These are phyloP conservation scores for Heteromurus nitidus DNA, from an alignment of 2,888 invertebrate genomes.

Conservation along the genomic window DNA sequence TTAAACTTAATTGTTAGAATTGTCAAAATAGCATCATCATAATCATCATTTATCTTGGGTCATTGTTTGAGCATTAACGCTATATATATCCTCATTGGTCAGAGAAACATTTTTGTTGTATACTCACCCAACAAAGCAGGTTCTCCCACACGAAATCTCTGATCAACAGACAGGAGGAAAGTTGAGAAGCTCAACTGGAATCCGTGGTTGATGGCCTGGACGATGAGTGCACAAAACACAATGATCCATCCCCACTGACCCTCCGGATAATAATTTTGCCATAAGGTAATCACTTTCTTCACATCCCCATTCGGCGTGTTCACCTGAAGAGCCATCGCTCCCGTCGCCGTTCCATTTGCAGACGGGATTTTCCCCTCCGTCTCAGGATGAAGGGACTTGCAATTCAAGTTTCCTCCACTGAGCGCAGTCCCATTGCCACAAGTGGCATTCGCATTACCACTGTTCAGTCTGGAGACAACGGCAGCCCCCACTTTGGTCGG, in stretches of 20 bases:
- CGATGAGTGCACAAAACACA: slow-evolving; percentile 67
- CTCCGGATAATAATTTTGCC: slow-evolving; percentile 72
- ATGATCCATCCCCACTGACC: slow-evolving; percentile 72
- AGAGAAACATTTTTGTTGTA: too few relatives aligned
- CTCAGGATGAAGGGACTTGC: slow-evolving; percentile 58
- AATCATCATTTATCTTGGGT: too few relatives aligned
- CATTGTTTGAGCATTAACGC: too few relatives aligned
- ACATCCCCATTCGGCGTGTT: slow-evolving; percentile 68
- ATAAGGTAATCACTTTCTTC: slow-evolving; percentile 71
- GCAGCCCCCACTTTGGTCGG: not conserved
- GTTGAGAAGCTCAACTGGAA: slow-evolving; percentile 69
- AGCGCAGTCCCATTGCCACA: slow-evolving; percentile 38
- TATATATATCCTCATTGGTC: too few relatives aligned
- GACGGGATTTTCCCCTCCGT: slow-evolving; percentile 65
- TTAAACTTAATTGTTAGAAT: too few relatives aligned
- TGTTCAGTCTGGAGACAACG: slow-evolving; percentile 11
- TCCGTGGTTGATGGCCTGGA: slow-evolving; percentile 71
- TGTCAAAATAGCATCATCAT: too few relatives aligned
- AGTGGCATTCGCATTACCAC: slow-evolving; percentile 1
- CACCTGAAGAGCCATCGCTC: slow-evolving; percentile 67
- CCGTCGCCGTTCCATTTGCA: slow-evolving; percentile 65
- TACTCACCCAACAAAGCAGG: slow-evolving; percentile 69
- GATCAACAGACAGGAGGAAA: slow-evolving; percentile 57
- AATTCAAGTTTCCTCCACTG: slow-evolving; percentile 53
- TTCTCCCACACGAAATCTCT: slow-evolving; percentile 65